Conservation (phyloP, 2,888 invertebrate genomes). For the Limulus polyphemus region DNA sequence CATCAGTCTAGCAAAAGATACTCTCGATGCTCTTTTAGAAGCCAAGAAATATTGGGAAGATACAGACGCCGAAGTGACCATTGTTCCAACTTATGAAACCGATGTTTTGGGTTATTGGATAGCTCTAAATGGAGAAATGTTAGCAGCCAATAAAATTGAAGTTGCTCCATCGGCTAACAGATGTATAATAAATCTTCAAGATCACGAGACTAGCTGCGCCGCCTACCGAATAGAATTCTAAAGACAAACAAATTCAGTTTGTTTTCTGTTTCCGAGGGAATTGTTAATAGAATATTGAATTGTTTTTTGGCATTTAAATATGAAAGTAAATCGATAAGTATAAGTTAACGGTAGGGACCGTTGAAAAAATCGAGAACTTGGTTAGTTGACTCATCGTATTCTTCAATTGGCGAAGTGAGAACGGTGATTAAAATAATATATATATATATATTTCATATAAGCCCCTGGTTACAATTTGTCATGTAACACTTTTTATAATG, state of each 20-base stretch:
- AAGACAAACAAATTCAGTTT: slow-evolving; percentile 5
- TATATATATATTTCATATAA: too few species aligned
- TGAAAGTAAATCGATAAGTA: too few species aligned
- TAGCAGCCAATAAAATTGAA: slow-evolving; percentile 83
- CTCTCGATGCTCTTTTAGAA: slow-evolving; percentile 83
- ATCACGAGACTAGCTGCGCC: slow-evolving; percentile 93
- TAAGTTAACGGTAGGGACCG: too few species aligned
- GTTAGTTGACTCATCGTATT: too few species aligned
- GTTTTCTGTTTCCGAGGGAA: too few species aligned
- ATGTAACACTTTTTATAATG: too few species aligned
- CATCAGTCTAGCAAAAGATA: slow-evolving; percentile 81
- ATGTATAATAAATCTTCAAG: slow-evolving; percentile 93
- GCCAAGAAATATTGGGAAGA: slow-evolving; percentile 47
- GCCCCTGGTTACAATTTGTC: too few species aligned
- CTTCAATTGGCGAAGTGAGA: too few species aligned
- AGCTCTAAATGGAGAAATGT: slow-evolving; percentile 81
- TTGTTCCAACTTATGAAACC: slow-evolving; percentile 95
- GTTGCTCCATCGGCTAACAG: slow-evolving; percentile 90
- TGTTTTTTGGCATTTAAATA: too few species aligned
- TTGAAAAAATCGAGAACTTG: too few species aligned
- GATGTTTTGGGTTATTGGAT: slow-evolving; percentile 95
- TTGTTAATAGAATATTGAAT: too few species aligned
- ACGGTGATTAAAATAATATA: too few species aligned
- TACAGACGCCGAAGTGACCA: slow-evolving; percentile 67
- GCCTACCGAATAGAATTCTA: slow-evolving; percentile 94